Conservation (phyloP, 2,888 invertebrate genomes). For the Noctuana brunneofusca region DNA sequence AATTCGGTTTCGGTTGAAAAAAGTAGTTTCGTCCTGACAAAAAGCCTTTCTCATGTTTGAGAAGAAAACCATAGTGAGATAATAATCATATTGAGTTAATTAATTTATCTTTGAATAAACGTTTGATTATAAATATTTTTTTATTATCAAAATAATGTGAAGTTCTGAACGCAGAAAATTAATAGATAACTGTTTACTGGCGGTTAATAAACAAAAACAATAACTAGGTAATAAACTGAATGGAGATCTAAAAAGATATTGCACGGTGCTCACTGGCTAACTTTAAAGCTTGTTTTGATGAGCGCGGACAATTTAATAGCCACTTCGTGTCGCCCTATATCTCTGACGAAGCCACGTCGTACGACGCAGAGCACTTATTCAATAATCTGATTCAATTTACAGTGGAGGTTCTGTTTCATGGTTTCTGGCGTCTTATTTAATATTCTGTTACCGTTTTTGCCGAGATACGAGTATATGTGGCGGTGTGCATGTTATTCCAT, state of each 20-base stretch:
- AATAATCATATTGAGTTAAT: too few relatives aligned
- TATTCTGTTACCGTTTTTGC: conserved; percentile 61
- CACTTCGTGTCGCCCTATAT: conserved; percentile 32
- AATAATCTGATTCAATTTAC: conserved; percentile 72
- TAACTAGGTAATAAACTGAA: conserved; percentile 1
- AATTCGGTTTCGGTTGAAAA: too few relatives aligned
- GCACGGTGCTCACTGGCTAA: conserved; percentile 17
- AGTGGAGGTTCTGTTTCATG: conserved; percentile 69
- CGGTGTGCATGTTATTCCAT: conserved; percentile 38
- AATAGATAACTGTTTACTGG: neutral
- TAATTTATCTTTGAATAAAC: neutral
- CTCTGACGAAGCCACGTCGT: conserved; percentile 46
- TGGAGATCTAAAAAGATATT: conserved; percentile 15
- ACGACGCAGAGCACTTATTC: conserved; percentile 68
- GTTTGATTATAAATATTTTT: neutral
- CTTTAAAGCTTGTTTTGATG: conserved; percentile 24
- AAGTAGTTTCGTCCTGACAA: too few relatives aligned
- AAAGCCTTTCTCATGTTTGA: too few relatives aligned
- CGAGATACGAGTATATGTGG: conserved; percentile 25
- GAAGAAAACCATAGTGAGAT: too few relatives aligned
- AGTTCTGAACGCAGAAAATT: neutral
- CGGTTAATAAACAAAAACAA: neutral
- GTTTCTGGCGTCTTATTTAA: conserved; percentile 68
- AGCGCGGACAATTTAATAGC: conserved; percentile 23
- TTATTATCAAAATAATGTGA: neutral